These are phyloP conservation scores for Colius striatus DNA, from an alignment of 2,113 vertebrate genomes.

Conservation along the genomic window DNA sequence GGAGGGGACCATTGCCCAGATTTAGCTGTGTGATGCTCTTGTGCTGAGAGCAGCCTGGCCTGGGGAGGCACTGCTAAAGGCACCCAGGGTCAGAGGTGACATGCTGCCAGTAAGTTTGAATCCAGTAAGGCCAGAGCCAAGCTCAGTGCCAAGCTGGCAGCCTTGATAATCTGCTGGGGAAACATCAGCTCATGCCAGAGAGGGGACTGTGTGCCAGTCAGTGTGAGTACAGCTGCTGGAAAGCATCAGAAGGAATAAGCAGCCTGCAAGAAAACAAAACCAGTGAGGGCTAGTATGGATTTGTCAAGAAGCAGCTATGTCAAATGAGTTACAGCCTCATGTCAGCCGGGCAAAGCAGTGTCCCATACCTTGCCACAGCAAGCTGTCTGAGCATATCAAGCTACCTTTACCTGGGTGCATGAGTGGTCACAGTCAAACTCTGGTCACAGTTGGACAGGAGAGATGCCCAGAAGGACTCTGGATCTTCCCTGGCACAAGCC, in stretches of 20 bases:
- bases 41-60: neutral
- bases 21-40: accelerated
- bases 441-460: accelerated
- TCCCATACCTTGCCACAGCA: neutral
- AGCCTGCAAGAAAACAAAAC: neutral
- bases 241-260: neutral
- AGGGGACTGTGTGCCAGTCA: neutral
- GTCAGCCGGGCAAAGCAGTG: neutral
- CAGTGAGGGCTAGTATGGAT: neutral
- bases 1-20: neutral
- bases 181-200: neutral
- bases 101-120: neutral
- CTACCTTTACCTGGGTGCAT: neutral
- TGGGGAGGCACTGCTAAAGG: accelerated
- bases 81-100: accelerated
- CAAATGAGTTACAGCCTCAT: neutral
- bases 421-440: neutral
- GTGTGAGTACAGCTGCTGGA: neutral
- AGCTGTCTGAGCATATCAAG: neutral
- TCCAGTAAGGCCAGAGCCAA: neutral
- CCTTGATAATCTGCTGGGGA: neutral
- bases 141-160: neutral
- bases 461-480: neutral
- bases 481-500: neutral
- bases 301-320: neutral